phyloP scores from a whole-genome alignment of 1,140 invertebrate species.

The Melitaea cinxia region DNA sequence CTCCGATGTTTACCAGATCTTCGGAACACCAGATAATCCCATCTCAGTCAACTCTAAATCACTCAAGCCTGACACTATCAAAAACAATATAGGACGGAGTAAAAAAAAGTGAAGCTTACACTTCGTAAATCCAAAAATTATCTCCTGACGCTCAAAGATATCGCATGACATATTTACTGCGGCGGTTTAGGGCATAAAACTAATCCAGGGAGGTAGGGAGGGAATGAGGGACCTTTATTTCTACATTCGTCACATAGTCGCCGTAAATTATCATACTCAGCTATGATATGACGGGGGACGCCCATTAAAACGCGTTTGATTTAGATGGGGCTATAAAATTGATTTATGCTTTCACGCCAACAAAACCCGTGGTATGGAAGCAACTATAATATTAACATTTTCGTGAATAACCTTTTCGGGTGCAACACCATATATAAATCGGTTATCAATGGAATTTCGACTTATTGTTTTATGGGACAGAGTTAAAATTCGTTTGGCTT shows the following conservation, averaged over 20 bases:
- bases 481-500: constrained; percentile 32
- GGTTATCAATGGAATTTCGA: constrained; percentile 34
- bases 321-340: constrained; percentile 83
- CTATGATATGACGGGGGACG: constrained; percentile 82
- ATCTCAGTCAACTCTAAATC: constrained; percentile 47
- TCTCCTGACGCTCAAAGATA: constrained; percentile 69
- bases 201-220: constrained; percentile 58
- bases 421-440: constrained; percentile 60
- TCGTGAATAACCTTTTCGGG: constrained; percentile 77
- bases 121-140: constrained; percentile 77
- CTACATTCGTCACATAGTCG: constrained; percentile 82
- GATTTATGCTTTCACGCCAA: constrained; percentile 82
- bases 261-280: constrained; percentile 82
- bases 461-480: constrained; percentile 14
- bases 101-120: constrained; percentile 49
- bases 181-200: constrained; percentile 74
- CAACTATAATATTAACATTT: constrained; percentile 82
- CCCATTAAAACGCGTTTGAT: constrained; percentile 83
- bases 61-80: constrained; percentile 54
- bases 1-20: constrained; percentile 26
- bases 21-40: constrained; percentile 20
- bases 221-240: constrained; percentile 74
- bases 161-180: constrained; percentile 76
- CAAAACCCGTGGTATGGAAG: constrained; percentile 79
- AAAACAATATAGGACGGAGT: constrained; percentile 55